Evolutionary conservation across 2,888 invertebrate genomes (phyloP).

Genomic region (Chymomyza fuscimana): DNA sequence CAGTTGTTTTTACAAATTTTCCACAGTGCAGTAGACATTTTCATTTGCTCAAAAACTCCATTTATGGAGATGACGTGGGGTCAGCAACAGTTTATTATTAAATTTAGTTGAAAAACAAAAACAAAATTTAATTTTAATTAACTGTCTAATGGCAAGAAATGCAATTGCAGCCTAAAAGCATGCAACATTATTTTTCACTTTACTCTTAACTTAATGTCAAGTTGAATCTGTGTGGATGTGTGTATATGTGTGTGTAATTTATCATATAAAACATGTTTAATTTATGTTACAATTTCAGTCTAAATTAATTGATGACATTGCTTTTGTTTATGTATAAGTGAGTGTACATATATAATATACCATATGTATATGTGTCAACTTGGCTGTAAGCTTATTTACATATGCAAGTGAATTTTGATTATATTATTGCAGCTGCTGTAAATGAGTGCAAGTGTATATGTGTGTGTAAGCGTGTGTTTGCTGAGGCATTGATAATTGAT

Average conservation of each 20-base stretch:
- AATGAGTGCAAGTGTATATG: neutral
- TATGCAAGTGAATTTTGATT: conserved; percentile 55
- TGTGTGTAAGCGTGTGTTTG: neutral
- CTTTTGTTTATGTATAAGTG: conserved; percentile 20
- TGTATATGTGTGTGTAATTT: conserved; percentile 38
- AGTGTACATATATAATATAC: neutral
- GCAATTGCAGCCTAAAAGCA: conserved; percentile 10
- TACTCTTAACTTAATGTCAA: conserved; percentile 22
- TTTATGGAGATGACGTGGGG: no score
- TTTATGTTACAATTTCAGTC: conserved; percentile 45
- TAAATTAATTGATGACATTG: conserved; percentile 52
- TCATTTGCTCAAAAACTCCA: no score
- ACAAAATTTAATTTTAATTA: neutral
- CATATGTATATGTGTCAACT: neutral
- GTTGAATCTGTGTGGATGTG: neutral
- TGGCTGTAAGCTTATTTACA: conserved; percentile 40
- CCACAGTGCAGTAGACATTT: no score
- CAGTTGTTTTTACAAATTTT: no score
- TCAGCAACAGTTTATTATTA: no score
- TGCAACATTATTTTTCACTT: conserved; percentile 23
- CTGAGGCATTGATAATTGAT: conserved; percentile 34
- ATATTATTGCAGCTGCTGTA: conserved; percentile 53
- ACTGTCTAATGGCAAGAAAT: neutral
- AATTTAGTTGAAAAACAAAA: neutral
- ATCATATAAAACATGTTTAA: conserved; percentile 47